Conservation (phyloP, 1,140 invertebrate genomes). For the Drosophila navojoa region DNA sequence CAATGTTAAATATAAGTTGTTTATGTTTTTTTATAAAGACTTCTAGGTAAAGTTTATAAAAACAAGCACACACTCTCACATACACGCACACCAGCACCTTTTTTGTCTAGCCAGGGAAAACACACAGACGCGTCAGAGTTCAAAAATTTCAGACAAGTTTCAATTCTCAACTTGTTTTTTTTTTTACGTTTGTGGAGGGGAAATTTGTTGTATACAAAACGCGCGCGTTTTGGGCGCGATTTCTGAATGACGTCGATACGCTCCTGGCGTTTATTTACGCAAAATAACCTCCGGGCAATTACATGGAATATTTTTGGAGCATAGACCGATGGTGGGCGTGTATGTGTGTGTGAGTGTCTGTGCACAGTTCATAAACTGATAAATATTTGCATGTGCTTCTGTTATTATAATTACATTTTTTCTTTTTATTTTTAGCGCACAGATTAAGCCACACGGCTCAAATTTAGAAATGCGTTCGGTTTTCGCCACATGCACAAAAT, state of each 20-base stretch:
- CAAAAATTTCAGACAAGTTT: constrained; percentile 14
- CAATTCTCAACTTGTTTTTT: constrained; percentile 14
- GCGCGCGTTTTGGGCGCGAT: constrained; percentile 46
- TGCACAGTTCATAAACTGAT: constrained; percentile 47
- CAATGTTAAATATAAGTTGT: constrained; percentile 40
- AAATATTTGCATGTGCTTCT: constrained; percentile 53
- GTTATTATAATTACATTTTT: constrained; percentile 29
- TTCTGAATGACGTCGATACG: constrained; percentile 38
- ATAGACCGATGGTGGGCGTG: constrained; percentile 4
- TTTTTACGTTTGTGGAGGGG: not conserved
- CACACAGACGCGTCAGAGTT: constrained; percentile 46
- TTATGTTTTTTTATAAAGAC: constrained; percentile 46
- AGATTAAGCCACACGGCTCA: constrained; percentile 42
- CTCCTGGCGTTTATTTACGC: constrained; percentile 15
- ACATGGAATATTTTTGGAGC: constrained; percentile 35
- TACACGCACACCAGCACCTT: constrained; percentile 15
- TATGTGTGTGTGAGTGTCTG: constrained; percentile 2
- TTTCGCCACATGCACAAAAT: constrained; percentile 16
- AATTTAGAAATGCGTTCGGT: constrained; percentile 51
- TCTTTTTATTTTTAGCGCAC: constrained; percentile 63
- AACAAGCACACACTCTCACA: constrained; percentile 7
- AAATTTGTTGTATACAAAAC: constrained; percentile 10
- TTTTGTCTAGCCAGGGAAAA: constrained; percentile 43
- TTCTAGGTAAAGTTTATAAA: constrained; percentile 69
- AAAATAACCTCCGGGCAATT: constrained; percentile 29